A percentile compares a stretch with the other conserved stretches of the same genome.
These are phyloP conservation scores for Prosopocoilus inquinatus DNA, from an alignment of 2,888 invertebrate species.

Conservation along the genomic window DNA sequence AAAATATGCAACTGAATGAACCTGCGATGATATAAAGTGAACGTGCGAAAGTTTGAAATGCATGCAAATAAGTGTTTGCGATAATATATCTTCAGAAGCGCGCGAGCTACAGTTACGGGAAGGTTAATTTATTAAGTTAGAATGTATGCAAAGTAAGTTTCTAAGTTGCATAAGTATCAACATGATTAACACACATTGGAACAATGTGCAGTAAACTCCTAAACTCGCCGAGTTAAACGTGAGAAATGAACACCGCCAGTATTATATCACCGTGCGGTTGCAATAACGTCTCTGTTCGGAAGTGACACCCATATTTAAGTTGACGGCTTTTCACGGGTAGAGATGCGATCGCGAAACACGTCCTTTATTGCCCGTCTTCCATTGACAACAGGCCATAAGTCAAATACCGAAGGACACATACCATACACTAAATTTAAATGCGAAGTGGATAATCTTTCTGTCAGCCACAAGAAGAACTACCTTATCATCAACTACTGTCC, in stretches of 20 bases:
- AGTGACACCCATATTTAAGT: neutral
- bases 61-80: constrained; percentile 15
- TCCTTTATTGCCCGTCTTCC: too few relatives aligned
- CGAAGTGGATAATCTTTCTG: too few relatives aligned
- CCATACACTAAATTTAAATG: too few relatives aligned
- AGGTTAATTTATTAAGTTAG: constrained; percentile 25
- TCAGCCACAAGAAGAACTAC: too few relatives aligned
- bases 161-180: constrained; percentile 23
- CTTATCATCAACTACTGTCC: too few relatives aligned
- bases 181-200: constrained; percentile 26
- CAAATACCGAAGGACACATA: too few relatives aligned
- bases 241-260: neutral
- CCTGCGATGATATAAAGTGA: too few relatives aligned
- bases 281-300: neutral
- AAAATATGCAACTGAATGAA: too few relatives aligned
- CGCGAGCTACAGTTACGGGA: constrained; percentile 11
- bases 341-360: too few relatives aligned
- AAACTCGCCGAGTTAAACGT: constrained; percentile 14
- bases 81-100: constrained; percentile 15
- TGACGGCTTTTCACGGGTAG: too few relatives aligned
- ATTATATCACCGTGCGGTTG: constrained; percentile 1
- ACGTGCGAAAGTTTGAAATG: neutral
- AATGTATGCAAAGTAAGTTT: constrained; percentile 22
- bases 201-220: constrained; percentile 21
- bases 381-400: too few relatives aligned